phyloP scores from a whole-genome alignment of 2,888 invertebrate genomes.

The Amblyteles armatorius region DNA sequence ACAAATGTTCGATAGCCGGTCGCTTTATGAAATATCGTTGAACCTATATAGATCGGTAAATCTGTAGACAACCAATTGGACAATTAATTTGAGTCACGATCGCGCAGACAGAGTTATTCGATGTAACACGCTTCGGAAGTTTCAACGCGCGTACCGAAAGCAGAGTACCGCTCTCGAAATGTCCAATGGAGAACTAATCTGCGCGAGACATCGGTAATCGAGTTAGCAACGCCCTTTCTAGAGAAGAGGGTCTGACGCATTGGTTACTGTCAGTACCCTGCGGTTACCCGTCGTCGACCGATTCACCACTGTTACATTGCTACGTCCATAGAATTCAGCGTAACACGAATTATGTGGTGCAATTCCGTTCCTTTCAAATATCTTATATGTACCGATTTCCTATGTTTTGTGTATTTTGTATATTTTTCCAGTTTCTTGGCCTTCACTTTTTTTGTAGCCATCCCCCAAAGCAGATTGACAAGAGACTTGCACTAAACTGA shows the following conservation, averaged over 20 bases:
- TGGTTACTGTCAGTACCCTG: constrained; percentile 39
- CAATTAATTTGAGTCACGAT: constrained; percentile 41
- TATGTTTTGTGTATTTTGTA: too few relatives aligned
- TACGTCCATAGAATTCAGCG: background rate
- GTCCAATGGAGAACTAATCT: constrained; percentile 58
- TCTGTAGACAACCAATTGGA: background rate
- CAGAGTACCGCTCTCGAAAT: background rate
- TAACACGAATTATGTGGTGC: too few relatives aligned
- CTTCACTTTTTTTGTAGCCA: too few relatives aligned
- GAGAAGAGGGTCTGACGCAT: constrained; percentile 32
- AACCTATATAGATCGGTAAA: background rate
- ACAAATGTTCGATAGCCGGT: background rate
- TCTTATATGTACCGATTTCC: too few relatives aligned
- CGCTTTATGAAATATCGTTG: background rate
- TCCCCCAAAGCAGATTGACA: too few relatives aligned
- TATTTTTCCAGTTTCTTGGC: too few relatives aligned
- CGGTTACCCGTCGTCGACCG: constrained; percentile 31
- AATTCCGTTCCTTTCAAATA: too few relatives aligned
- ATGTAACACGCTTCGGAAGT: constrained; percentile 1
- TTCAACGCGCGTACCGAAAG: background rate
- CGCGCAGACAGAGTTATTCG: background rate
- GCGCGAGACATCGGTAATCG: constrained; percentile 61
- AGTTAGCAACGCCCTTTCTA: constrained; percentile 40
- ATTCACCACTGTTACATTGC: constrained; percentile 6
- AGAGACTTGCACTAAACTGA: too few relatives aligned